Evolutionary conservation across 2,888 invertebrate genomes (phyloP), one percentile per base, ranked within the genome.

Genomic region (Erpobdella octoculata): DNA sequence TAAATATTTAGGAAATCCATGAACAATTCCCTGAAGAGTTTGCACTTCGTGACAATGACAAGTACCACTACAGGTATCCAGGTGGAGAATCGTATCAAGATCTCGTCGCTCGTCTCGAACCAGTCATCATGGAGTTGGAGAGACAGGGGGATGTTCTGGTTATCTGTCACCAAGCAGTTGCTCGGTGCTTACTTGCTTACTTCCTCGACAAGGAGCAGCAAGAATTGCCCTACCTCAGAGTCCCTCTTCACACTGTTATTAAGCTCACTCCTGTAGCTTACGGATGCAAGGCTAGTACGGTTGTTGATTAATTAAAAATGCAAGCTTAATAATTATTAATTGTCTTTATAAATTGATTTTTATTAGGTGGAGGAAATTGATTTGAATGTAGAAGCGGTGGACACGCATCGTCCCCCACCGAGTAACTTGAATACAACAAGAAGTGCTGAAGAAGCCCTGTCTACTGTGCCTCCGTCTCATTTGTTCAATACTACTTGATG

Each of bases 1-100:
- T 67, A 12, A 38, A 33, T 31, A 33, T 31, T 21, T 25, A 94
- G 83, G 94, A 95, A 84, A 92, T 95, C 85, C 91, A 92, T 78
- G 89, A 90, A 76, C 88, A 89, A 46, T 92, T 90, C 84, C 94
- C 95, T 0, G 91, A 90, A 79, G 95, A 95, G 85, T 91, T 95
- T 83, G 92, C 92, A 0, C 88, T 91, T 86, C 87, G 95, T 8
- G 94, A 95, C 84, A 89, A 90, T 80, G 92, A 94, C 84, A 96
- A 96, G 84, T 88, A 93, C 70, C 90, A 89, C 76, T 86, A 86
- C 21, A 48, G 69, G 58, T 69, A 69, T 37, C 69, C 69, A 36
- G 58, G 69, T 41, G 69, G 69, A 2, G 69, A 69, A 58, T 69
- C 69, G 12, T 95, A 95, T 85, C 88, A 93, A 78, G 95, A 95